Evolutionary conservation across 2,888 invertebrate genomes (phyloP).

Genomic region (Eristalis arbustorum): DNA sequence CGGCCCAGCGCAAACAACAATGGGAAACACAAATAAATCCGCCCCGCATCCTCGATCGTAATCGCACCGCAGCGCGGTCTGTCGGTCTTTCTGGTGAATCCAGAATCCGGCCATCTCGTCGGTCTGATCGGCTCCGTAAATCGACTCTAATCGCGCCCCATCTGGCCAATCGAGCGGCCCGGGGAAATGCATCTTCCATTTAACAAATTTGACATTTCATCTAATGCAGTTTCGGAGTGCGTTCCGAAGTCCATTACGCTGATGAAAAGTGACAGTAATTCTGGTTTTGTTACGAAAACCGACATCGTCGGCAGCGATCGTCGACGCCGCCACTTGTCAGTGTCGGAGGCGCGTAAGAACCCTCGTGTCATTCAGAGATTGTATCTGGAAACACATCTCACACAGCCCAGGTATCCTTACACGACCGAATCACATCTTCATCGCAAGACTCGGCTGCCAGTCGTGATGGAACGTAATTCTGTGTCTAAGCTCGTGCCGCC

Average conservation of each 20-base stretch:
- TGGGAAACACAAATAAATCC: constrained; percentile 62
- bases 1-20: constrained; percentile 33
- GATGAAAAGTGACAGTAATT: constrained; percentile 73
- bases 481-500: constrained; percentile 66
- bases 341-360: constrained; percentile 14
- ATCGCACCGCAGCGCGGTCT: constrained; percentile 14
- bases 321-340: constrained; percentile 40
- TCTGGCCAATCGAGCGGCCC: constrained; percentile 49
- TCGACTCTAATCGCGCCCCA: constrained; percentile 48
- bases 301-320: constrained; percentile 14
- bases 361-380: constrained; percentile 64
- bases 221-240: constrained; percentile 54
- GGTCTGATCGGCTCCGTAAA: constrained; percentile 33
- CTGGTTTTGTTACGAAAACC: constrained; percentile 60
- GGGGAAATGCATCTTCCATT: constrained; percentile 38
- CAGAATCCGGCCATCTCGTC: too few relatives aligned
- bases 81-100: neutral
- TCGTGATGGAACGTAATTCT: constrained; percentile 19
- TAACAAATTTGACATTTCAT: constrained; percentile 67
- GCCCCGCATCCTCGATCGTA: constrained; percentile 42
- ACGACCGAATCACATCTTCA: constrained; percentile 55
- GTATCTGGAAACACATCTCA: constrained; percentile 24
- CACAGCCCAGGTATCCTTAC: constrained; percentile 42
- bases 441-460: neutral
- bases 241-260: constrained; percentile 58